These are phyloP conservation scores for Cherax quadricarinatus DNA, from an alignment of 1,140 invertebrate genomes.

Conservation along the genomic window DNA sequence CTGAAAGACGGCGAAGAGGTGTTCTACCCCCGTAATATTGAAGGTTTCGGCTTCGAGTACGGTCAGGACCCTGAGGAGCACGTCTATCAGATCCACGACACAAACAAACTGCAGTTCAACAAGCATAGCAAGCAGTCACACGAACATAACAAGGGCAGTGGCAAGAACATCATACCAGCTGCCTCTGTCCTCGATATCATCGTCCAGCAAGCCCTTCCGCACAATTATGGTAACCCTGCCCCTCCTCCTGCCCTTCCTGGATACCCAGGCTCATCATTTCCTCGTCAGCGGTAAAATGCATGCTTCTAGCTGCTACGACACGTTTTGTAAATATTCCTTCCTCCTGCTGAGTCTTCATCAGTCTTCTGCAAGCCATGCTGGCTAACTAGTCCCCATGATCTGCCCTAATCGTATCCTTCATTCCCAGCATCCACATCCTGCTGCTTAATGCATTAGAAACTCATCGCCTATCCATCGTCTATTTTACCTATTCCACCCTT, in stretches of 20 bases:
- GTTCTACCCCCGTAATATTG: neutral
- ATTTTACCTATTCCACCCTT: neutral
- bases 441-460: no score
- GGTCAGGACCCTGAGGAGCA: neutral
- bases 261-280: no score
- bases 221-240: no score
- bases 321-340: neutral
- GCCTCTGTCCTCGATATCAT: neutral
- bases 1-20: neutral
- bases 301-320: neutral
- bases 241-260: no score
- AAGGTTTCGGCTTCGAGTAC: neutral
- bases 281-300: neutral
- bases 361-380: no score
- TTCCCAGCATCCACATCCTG: neutral
- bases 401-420: neutral
- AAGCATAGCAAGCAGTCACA: constrained; percentile 1
- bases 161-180: neutral
- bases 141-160: neutral
- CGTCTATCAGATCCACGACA: neutral
- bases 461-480: no score
- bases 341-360: no score
- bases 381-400: no score
- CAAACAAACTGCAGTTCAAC: neutral
- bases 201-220: neutral